Conservation (phyloP, 2,888 invertebrate species). For the Torymus aiolomorphi region DNA sequence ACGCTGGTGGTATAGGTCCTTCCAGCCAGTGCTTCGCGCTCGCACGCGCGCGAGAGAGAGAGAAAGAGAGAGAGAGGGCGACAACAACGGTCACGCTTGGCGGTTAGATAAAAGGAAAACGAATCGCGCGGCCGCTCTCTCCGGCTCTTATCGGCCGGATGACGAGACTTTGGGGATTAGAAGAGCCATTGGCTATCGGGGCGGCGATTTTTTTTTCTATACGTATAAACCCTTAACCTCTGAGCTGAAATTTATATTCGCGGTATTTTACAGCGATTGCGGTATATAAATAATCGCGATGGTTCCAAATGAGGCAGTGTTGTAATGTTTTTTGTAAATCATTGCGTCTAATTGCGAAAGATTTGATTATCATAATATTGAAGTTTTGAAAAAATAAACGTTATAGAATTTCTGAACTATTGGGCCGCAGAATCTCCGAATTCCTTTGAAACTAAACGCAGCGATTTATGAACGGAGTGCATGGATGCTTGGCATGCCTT, state of each 20-base stretch:
- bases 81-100: conserved; percentile 10
- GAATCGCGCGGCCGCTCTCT: not conserved
- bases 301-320: no score
- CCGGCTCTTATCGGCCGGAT: conserved; percentile 14
- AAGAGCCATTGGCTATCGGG: conserved; percentile 2
- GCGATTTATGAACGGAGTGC: conserved; percentile 32
- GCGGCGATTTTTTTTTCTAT: not conserved
- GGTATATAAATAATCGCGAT: no score
- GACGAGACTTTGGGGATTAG: conserved; percentile 33
- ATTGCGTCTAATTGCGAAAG: no score
- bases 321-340: no score
- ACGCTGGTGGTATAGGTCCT: not conserved
- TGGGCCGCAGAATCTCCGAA: conserved; percentile 16
- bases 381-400: no score
- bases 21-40: conserved; percentile 10
- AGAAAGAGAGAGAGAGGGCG: no score
- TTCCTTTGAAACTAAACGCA: conserved; percentile 24
- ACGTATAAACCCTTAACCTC: no score
- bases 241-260: no score
- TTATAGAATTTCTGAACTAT: no score
- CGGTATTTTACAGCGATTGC: not conserved
- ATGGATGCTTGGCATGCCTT: not conserved
- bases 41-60: not conserved
- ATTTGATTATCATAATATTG: no score
- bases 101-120: conserved; percentile 34